Percentiles rank a stretch among this genome's conserved stretches.
Evolutionary conservation across 2,113 vertebrate species (phyloP).

Genomic region (Psittacara wagleri): DNA sequence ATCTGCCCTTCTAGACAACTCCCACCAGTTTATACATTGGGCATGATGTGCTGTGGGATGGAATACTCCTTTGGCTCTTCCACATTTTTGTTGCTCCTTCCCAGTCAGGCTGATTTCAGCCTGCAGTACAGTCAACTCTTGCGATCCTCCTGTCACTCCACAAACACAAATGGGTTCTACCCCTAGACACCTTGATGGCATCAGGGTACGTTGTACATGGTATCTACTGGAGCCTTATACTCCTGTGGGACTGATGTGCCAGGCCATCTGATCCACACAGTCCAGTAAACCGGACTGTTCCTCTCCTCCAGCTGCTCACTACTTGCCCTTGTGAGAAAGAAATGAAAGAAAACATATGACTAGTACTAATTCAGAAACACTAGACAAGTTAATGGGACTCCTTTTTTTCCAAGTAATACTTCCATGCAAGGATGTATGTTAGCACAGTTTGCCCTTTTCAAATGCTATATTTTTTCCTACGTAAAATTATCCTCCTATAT

Average conservation of each 20-base stretch:
- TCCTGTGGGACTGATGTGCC: not conserved
- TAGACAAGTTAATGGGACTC: not conserved
- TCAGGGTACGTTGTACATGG: not conserved
- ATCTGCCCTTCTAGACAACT: not conserved
- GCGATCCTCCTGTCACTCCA: not conserved
- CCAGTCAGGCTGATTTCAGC: not conserved
- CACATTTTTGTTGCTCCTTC: not conserved
- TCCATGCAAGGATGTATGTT: not conserved
- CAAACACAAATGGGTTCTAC: not conserved
- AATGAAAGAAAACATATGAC: not conserved
- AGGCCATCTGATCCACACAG: not conserved
- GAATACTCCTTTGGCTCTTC: not conserved
- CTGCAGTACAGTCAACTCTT: not conserved
- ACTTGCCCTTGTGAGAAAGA: not conserved
- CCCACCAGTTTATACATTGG: not conserved
- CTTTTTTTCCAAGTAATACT: not conserved
- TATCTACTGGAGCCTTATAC: not conserved
- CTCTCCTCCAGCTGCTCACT: not conserved
- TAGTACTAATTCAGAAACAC: constrained; percentile 1
- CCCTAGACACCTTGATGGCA: not conserved
- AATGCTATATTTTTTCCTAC: not conserved
- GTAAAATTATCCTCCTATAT: not conserved
- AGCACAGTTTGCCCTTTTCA: not conserved
- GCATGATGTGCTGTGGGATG: not conserved
- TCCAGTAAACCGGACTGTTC: not conserved